phyloP scores from a whole-genome alignment of 64 coral and sea anemone species.

The Montipora efflorescens region DNA sequence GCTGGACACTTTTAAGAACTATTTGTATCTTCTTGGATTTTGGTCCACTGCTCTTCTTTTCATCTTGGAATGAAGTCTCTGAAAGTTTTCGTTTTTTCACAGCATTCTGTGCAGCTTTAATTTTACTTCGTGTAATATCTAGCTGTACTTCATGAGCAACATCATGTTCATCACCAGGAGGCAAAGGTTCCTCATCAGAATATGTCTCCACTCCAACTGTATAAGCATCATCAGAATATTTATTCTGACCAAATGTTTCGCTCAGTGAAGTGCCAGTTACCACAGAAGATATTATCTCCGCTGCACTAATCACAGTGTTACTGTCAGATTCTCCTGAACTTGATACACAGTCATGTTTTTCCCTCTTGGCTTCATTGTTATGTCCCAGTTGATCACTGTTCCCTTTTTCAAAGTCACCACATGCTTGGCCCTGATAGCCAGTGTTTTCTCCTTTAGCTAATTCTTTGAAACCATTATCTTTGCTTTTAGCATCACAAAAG shows the following conservation, averaged over 20 bases:
- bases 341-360: background rate
- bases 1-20: conserved; percentile 73
- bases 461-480: background rate
- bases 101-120: conserved; percentile 80
- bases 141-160: conserved; percentile 78
- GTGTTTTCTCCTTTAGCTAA: conserved; percentile 11
- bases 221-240: conserved; percentile 63
- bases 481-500: background rate
- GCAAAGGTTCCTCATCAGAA: conserved; percentile 85
- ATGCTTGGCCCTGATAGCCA: background rate
- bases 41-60: conserved; percentile 51
- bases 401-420: background rate
- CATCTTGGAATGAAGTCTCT: conserved; percentile 58
- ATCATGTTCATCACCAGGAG: conserved; percentile 83
- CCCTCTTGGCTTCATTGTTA: no score
- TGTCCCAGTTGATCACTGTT: background rate
- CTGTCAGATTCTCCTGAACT: conserved; percentile 41
- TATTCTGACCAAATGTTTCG: background rate
- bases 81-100: conserved; percentile 85
- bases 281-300: conserved; percentile 85
- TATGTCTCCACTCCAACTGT: conserved; percentile 74
- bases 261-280: conserved; percentile 48
- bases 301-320: conserved; percentile 29
- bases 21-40: conserved; percentile 85
- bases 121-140: conserved; percentile 68